phyloP scores from a whole-genome alignment of 2,888 invertebrate genomes.

The Hoplodrina ambigua region DNA sequence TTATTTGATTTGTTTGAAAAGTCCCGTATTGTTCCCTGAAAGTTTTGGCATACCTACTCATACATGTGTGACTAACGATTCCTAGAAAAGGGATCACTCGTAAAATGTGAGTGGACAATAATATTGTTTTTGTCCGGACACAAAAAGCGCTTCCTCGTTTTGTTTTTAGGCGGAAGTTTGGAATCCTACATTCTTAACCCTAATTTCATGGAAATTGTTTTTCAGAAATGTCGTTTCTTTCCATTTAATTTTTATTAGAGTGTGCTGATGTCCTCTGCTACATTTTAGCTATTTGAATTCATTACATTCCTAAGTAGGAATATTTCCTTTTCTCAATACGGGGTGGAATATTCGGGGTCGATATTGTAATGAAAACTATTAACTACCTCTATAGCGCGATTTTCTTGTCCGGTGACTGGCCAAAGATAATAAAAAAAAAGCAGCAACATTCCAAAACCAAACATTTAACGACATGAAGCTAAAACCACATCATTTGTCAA shows the following conservation, averaged over 20 bases:
- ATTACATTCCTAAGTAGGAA: neutral
- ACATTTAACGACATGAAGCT: neutral
- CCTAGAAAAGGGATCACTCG: constrained; percentile 46
- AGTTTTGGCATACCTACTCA: too few relatives aligned
- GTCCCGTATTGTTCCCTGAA: too few relatives aligned
- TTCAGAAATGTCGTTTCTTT: constrained; percentile 11
- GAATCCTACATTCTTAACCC: constrained; percentile 20
- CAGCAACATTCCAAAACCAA: neutral
- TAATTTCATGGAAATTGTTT: constrained; percentile 3
- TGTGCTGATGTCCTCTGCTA: neutral
- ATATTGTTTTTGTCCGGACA: constrained; percentile 31
- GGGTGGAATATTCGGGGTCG: too few relatives aligned
- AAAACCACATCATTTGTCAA: neutral
- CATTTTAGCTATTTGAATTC: neutral
- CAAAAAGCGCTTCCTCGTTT: constrained; percentile 36
- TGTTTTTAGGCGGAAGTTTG: constrained; percentile 10
- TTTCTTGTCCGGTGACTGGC: too few relatives aligned
- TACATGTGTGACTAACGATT: constrained; percentile 55
- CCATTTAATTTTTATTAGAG: neutral
- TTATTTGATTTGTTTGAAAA: too few relatives aligned
- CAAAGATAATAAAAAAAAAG: neutral
- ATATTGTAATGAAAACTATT: too few relatives aligned
- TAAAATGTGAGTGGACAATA: constrained; percentile 42
- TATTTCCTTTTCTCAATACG: neutral
- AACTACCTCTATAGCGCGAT: too few relatives aligned